Evolutionary conservation across 2,888 invertebrate genomes (phyloP).

Genomic region (Melieria omissa): DNA sequence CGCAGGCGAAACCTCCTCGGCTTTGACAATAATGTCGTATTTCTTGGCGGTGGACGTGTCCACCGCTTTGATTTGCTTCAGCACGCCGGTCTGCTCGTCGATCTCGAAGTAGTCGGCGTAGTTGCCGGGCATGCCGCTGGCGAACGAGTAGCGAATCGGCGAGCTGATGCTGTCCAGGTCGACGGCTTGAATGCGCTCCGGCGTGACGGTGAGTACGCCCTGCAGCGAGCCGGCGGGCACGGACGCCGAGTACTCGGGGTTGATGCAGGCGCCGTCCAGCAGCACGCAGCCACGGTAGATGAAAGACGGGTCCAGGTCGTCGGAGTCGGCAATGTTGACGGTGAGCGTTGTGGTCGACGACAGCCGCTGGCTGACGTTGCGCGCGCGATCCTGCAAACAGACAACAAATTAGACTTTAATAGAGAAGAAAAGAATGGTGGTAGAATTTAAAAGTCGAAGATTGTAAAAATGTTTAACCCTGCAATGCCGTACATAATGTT

Average conservation of each 20-base stretch:
- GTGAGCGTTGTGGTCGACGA: conserved; percentile 87
- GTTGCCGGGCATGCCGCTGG: conserved; percentile 81
- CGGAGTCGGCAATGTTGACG: conserved; percentile 87
- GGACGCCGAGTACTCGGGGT: conserved; percentile 85
- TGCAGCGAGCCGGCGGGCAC: conserved; percentile 82
- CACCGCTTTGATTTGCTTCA: conserved; percentile 83
- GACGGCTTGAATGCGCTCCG: conserved; percentile 89
- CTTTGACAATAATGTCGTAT: conserved; percentile 86
- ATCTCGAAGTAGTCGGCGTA: conserved; percentile 86
- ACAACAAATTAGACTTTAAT: too few relatives aligned
- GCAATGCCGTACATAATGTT: too few relatives aligned
- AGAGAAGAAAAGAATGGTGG: conserved; percentile 18
- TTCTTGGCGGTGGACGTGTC: conserved; percentile 83
- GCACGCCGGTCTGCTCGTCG: conserved; percentile 81
- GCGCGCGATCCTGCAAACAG: conserved; percentile 79
- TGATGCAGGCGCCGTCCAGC: conserved; percentile 85
- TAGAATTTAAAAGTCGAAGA: conserved; percentile 4
- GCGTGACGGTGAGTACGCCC: conserved; percentile 83
- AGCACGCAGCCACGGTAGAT: conserved; percentile 87
- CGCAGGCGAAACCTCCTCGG: conserved; percentile 83
- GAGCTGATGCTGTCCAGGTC: conserved; percentile 91
- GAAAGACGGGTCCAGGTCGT: conserved; percentile 92
- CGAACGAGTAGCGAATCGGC: conserved; percentile 83
- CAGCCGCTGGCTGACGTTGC: conserved; percentile 79
- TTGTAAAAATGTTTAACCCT: too few relatives aligned